These are phyloP conservation scores for Metopia argyrocephala DNA, from an alignment of 2,888 invertebrate genomes.

Conservation along the genomic window DNA sequence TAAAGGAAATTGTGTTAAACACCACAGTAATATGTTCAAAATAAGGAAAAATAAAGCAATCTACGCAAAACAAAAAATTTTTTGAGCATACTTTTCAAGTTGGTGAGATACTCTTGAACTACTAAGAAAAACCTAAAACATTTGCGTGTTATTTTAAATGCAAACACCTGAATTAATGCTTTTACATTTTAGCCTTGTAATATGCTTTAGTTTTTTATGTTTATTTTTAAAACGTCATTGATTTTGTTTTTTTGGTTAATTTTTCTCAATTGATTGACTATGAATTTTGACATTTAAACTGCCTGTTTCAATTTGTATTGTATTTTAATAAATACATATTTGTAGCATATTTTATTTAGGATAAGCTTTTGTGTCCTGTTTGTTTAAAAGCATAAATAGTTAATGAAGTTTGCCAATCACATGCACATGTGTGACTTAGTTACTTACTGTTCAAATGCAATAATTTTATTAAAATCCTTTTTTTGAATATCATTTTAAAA, in stretches of 20 bases:
- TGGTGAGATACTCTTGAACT: too few relatives aligned
- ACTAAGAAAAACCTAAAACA: too few relatives aligned
- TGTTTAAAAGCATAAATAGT: neutral
- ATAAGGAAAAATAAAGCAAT: neutral
- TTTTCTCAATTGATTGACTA: constrained; percentile 25
- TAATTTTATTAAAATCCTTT: neutral
- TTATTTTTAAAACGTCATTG: constrained; percentile 7
- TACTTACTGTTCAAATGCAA: neutral
- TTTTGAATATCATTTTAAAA: neutral
- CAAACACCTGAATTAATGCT: constrained; percentile 26
- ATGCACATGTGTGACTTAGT: neutral
- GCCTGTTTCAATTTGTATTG: neutral
- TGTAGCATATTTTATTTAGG: neutral
- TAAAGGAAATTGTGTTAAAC: constrained; percentile 51
- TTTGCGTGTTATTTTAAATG: neutral
- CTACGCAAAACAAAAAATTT: neutral
- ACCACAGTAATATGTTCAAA: constrained; percentile 37
- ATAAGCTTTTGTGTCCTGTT: neutral
- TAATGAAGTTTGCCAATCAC: neutral
- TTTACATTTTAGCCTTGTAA: neutral
- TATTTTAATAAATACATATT: neutral
- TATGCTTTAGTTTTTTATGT: constrained; percentile 8
- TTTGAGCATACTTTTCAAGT: neutral
- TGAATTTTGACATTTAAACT: constrained; percentile 5
- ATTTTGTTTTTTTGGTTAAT: neutral